Base-by-base conservation (phyloP, 2,113 vertebrate genomes). In the Nothocercus nigrocapillus region DNA sequence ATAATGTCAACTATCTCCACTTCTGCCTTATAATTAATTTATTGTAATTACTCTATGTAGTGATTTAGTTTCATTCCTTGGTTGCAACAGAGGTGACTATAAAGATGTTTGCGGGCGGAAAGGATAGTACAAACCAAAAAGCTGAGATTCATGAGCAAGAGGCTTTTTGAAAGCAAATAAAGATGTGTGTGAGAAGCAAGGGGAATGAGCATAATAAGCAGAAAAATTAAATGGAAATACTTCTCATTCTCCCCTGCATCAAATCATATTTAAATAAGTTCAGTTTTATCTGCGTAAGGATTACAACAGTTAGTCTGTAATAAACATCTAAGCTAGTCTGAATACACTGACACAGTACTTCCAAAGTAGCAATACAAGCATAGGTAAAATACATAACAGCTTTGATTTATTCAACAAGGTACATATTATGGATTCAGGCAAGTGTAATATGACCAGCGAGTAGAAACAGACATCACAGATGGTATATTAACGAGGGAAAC, bases 21-120 rank as follows among this genome's bases (percentile, higher is more conserved):
- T 91, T 89, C 47, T 92, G 22, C 87, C 74, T 96, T 80, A 79
- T 95, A 94, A 95, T 80, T 73, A 94, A 91, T 94, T 94, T 61
- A 42, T 51, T 88, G 11, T 62, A 85, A 96, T 95, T 89, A 82
- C n/a, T 76, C 90, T 82, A 87, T 58, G 24, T 30, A 68, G 34
- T 36, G 49, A 62, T 89, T 79, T 89, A 62, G 92, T 94, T 87
- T 73, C 38, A 66, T 91, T 85, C 68, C 63, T 79, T 40, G 58
- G 40, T 87, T 82, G 54, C 27, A 63, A 61, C 49, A 92, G 58
- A 84, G 32, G 32, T 68, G 36, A 15, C 13, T 87, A 66, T 25
- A 53, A 19, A 90, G 70, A 87, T 22, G n/a, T 91, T 66, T 85
- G 24, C 2, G 1, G 68, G 75, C 70, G 53, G 6, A 72, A 78